A percentile compares a stretch with the other conserved stretches of the same genome.
Evolutionary conservation across 2,113 vertebrate species (phyloP).

Genomic region (Percopsis transmontana): DNA sequence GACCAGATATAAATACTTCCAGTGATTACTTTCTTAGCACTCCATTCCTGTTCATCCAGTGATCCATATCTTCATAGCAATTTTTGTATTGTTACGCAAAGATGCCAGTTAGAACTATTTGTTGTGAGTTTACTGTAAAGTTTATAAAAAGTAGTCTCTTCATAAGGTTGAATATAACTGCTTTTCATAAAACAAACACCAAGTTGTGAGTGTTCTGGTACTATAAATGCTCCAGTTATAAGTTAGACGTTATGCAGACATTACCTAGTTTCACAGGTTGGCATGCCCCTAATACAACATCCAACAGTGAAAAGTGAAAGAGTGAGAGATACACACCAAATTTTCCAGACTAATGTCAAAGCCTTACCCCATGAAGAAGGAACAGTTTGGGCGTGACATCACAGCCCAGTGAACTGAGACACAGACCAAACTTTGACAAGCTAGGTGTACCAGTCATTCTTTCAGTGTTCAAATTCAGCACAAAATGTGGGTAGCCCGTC

Average conservation of each 20-base stretch:
- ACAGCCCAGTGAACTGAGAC: conserved; percentile 22
- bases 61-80: conserved; percentile 1
- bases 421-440: conserved; percentile 25
- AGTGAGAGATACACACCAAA: conserved; percentile 28
- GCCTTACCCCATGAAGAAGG: conserved; percentile 26
- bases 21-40: conserved; percentile 14
- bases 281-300: conserved; percentile 15
- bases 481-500: conserved; percentile 38
- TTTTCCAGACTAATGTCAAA: conserved; percentile 61
- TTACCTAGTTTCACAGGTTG: conserved; percentile 35
- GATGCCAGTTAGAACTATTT: not conserved
- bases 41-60: conserved; percentile 21
- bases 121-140: conserved; percentile 6
- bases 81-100: conserved; percentile 4
- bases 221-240: conserved; percentile 20
- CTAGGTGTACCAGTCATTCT: conserved; percentile 45
- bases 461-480: conserved; percentile 33
- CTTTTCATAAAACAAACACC: conserved; percentile 8
- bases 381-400: conserved; percentile 36
- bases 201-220: not conserved
- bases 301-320: conserved; percentile 21
- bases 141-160: conserved; percentile 6
- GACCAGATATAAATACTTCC: conserved; percentile 23
- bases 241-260: conserved; percentile 40
- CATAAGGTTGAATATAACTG: conserved; percentile 1